These are phyloP conservation scores for Archilochus colubris DNA, from an alignment of 2,113 vertebrate genomes.

Conservation along the genomic window DNA sequence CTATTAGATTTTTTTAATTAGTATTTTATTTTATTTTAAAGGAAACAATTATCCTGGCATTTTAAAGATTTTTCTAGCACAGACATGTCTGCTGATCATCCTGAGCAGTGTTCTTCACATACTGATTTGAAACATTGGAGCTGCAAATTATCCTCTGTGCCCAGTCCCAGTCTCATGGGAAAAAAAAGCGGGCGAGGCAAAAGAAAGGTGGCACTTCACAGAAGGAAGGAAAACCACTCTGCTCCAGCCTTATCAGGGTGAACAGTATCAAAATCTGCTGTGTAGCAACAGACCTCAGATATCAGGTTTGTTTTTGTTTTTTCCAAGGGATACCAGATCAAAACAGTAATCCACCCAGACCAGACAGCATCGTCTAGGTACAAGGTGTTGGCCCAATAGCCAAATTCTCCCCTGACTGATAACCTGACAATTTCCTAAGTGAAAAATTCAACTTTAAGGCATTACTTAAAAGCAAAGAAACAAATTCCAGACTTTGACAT, in stretches of 20 bases:
- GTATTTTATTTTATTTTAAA: no score
- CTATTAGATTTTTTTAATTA: background rate
- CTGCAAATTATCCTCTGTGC: background rate
- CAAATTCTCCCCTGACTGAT: conserved; percentile 21
- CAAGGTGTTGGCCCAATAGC: background rate
- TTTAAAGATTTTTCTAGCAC: background rate
- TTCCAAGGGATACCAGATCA: conserved; percentile 36
- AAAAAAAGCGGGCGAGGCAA: background rate
- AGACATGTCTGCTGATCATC: background rate
- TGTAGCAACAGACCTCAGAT: background rate
- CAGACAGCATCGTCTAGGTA: background rate
- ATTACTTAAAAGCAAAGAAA: background rate
- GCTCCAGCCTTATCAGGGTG: background rate
- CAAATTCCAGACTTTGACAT: background rate
- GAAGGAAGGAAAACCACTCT: background rate
- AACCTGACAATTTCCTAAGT: background rate
- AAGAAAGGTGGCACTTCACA: background rate
- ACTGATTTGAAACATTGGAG: background rate
- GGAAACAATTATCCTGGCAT: background rate
- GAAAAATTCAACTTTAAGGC: background rate
- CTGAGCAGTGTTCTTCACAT: background rate
- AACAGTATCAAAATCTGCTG: background rate
- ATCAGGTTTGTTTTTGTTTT: conserved; percentile 41
- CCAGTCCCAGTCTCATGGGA: background rate
- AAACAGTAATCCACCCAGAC: conserved; percentile 3